Base-by-base conservation (phyloP, 2,797 vertebrate genomes). In the Aulostomus chinensis region DNA sequence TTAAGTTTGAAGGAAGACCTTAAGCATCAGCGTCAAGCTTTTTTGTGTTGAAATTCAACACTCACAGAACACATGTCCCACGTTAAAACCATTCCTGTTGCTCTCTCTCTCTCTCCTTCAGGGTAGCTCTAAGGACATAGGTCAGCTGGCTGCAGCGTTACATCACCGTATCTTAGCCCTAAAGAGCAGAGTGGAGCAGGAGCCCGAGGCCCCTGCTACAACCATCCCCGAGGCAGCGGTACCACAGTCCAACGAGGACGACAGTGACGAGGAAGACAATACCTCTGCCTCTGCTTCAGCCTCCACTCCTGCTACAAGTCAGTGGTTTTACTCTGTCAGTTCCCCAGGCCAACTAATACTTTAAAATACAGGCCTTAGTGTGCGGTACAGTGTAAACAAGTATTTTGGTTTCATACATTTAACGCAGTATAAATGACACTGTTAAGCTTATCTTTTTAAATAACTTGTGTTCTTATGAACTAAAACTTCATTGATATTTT, bases 101-200 rank as follows among this genome's bases (percentile, higher is more conserved):
- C 17, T 17, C 15, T 50, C 1, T 58, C 25, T 57, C 39, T 53
- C 20, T 9, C 4, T 8, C 25, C 60, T 63, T 22, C 21, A 98
- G 97, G 96, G 94, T 49, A 98, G 96, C 78, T 98, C 96, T 54
- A 98, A 99, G 89, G 97, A 99, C 60, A 91, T 96, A 0, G 97
- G 97, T 63, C 97, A 99, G 77, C 73, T 99, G 63, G 98, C 93
- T 0, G 96, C 96, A 0, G 96, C 97, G 0, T 83, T 99, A 62
- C 97, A 99, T 84, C 96, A 99, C 71, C 94, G 97, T 10, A 98
- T 98, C 81, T 80, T 98, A 73, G 96, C 96, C 43, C 84, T 98
- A 57, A 91, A 95, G 77, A 98, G 96, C 76, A 86, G 90, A 2
- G 93, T 87, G 4, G 97, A 99, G 9, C 97, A 96, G 68, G 97